Evolutionary conservation across 2,113 vertebrate species (phyloP), one percentile per base, ranked within the genome.

Genomic region (Rhinopomastus cyanomelas): DNA sequence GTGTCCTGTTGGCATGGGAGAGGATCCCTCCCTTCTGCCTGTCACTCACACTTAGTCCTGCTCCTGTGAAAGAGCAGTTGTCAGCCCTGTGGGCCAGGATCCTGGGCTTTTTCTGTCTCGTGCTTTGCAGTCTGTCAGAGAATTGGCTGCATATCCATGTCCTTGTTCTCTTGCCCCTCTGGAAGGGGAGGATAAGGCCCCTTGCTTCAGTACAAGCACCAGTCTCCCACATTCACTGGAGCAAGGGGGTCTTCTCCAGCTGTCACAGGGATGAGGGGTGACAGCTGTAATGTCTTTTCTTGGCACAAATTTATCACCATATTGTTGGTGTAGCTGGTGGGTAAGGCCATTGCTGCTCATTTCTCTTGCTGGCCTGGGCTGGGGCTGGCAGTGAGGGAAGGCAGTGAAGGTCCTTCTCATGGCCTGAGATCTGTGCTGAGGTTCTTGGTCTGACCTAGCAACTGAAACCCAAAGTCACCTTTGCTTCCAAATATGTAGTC

Each of bases 211-310:
- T 5, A 3, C 5, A 22, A 37, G 61, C 68, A 57, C 14, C 66
- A 61, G 48, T 61, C 61, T 74, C 53, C 88, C 0, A 0, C 22
- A 3, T 65, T 67, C 21, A 23, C 56, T 6, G 0, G 44, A 87
- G 68, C 56, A 83, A 37, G 34, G 39, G 48, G 27, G 85, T 60
- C 53, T 61, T 71, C 23, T 16, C 56, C 0, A 0, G 5, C 57
- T 65, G 49, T 68, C 83, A 5, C 19, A 9, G 59, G 32, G 73
- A 94, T 90, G 71, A 1, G 0, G 60, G n/a, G 36, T 91, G 95
- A 89, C 81, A 91, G 86, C 74, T 90, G 90, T 84, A 88, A 87
- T 14, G 0, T 83, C 72, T 56, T 83, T 80, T 71, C 56, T 72
- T 61, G 73, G 62, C 57, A 75, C 2, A 5, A 57, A 65, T 78